Conservation (phyloP, 2,113 vertebrate genomes). For the Pluvialis apricaria region DNA sequence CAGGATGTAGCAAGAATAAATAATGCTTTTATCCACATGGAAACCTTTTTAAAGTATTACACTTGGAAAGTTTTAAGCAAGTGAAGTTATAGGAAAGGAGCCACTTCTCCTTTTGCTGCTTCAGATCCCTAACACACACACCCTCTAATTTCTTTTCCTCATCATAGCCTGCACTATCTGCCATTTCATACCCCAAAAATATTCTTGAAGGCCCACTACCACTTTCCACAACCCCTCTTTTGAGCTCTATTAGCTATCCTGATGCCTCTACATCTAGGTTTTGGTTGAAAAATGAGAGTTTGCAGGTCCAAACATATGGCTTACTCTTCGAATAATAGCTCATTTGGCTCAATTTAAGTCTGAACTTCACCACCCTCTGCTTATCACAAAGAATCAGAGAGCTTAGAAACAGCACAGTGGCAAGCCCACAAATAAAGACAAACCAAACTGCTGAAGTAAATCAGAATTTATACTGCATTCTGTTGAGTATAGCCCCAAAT, state of each 20-base stretch:
- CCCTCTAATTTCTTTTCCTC: background rate
- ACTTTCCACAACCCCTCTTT: background rate
- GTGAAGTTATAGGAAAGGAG: background rate
- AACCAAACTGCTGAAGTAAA: accelerated
- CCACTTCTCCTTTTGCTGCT: background rate
- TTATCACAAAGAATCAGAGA: background rate
- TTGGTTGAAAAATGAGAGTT: background rate
- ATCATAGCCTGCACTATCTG: background rate
- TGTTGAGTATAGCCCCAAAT: background rate
- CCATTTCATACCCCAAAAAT: background rate
- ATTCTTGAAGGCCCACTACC: background rate
- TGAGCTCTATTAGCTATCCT: background rate
- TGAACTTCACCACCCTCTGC: background rate
- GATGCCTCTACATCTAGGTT: background rate
- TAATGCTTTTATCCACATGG: background rate
- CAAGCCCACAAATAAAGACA: background rate
- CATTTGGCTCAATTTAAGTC: background rate
- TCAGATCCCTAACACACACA: background rate
- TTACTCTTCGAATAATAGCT: background rate
- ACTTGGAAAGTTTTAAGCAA: background rate
- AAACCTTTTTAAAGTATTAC: background rate
- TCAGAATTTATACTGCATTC: background rate
- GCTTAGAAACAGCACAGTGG: background rate
- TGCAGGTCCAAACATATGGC: background rate
- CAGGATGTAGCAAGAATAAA: background rate